A percentile compares a stretch with the other conserved stretches of the same genome.
These are phyloP conservation scores for Microctenopoma lineatum DNA, from an alignment of 2,797 vertebrate species.

Conservation along the genomic window DNA sequence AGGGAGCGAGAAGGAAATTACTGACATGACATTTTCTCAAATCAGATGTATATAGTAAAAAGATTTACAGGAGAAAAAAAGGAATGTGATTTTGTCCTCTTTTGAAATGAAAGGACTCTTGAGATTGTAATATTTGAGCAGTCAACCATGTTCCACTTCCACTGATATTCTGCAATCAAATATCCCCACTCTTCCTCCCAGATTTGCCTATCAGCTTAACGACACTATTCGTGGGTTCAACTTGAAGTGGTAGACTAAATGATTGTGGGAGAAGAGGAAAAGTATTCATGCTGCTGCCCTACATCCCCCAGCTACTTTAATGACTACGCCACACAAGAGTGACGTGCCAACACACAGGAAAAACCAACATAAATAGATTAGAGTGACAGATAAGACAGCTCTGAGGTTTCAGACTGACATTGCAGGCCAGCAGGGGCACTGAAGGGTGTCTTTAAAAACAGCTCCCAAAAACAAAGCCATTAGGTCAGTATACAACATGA, in stretches of 20 bases:
- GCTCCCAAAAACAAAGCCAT: constrained; percentile 63
- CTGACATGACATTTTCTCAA: constrained; percentile 53
- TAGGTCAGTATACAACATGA: constrained; percentile 71
- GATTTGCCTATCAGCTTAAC: constrained; percentile 74
- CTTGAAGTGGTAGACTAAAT: constrained; percentile 68
- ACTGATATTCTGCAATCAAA: constrained; percentile 73
- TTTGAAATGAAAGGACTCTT: constrained; percentile 58
- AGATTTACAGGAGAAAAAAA: constrained; percentile 32
- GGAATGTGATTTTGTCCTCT: constrained; percentile 46
- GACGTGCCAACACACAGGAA: constrained; percentile 62
- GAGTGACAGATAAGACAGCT: constrained; percentile 73
- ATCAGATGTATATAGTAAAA: constrained; percentile 42
- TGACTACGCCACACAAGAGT: constrained; percentile 70
- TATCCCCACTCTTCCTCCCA: constrained; percentile 52
- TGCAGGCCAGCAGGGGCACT: constrained; percentile 39
- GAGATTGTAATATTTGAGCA: constrained; percentile 71
- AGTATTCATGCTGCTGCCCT: constrained; percentile 75
- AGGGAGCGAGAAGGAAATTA: constrained; percentile 4
- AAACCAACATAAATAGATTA: constrained; percentile 72
- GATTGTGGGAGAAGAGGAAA: constrained; percentile 65
- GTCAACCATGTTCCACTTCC: constrained; percentile 68
- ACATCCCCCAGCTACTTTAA: constrained; percentile 77
- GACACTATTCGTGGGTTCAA: constrained; percentile 69
- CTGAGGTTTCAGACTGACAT: constrained; percentile 67
- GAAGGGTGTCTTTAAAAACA: constrained; percentile 63